These are phyloP conservation scores for Odontamblyopus rebecca DNA, from an alignment of 2,797 vertebrate genomes.

Conservation along the genomic window DNA sequence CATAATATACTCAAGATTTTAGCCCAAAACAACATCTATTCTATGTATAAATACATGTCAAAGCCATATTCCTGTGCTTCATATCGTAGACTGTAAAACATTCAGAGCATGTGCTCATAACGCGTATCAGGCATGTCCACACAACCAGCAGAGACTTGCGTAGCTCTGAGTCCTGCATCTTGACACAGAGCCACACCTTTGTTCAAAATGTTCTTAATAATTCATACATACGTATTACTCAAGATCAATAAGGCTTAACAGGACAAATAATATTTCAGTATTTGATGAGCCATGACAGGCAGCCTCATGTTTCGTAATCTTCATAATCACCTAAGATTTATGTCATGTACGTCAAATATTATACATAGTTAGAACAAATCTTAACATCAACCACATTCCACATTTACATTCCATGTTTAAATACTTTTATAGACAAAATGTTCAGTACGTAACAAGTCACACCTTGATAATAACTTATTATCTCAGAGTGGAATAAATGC, in stretches of 20 bases:
- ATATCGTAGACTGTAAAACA: not conserved
- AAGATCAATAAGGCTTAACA: not conserved
- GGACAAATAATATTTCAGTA: not conserved
- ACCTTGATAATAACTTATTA: not conserved
- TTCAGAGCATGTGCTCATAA: not conserved
- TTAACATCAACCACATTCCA: not conserved
- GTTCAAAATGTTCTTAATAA: not conserved
- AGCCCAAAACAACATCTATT: too few species aligned
- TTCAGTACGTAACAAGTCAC: not conserved
- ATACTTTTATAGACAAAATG: conserved; percentile 1
- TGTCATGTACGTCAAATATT: too few species aligned
- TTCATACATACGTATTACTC: not conserved
- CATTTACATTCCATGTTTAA: not conserved
- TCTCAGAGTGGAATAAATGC: not conserved
- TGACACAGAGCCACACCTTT: not conserved
- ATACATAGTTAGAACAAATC: not conserved
- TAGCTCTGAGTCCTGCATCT: not conserved
- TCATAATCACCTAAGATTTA: not conserved
- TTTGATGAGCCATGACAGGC: not conserved
- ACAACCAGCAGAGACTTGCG: not conserved
- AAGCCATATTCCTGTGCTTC: not conserved
- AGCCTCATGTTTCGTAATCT: not conserved
- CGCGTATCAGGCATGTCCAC: not conserved
- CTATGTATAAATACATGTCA: too few species aligned
- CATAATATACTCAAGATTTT: too few species aligned